Percentiles rank a stretch among this genome's conserved stretches.
These are phyloP conservation scores for Panzeria rudis DNA, from an alignment of 2,888 invertebrate species.

Conservation along the genomic window DNA sequence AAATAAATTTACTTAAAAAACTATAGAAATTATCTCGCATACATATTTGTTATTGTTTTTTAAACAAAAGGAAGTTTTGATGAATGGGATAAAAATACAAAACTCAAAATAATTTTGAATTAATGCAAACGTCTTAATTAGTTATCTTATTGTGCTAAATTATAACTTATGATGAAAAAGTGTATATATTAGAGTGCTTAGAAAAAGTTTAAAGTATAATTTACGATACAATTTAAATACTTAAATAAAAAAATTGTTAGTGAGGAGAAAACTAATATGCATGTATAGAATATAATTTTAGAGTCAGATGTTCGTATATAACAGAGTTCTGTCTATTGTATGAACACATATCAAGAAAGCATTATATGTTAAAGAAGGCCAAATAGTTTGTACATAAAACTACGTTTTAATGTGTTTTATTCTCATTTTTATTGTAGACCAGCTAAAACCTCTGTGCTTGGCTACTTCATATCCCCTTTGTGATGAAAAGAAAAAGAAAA, in stretches of 20 bases:
- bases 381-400: no score
- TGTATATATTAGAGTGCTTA: not conserved
- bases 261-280: not conserved
- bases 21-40: not conserved
- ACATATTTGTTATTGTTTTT: conserved; percentile 6
- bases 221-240: not conserved
- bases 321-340: no score
- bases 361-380: no score
- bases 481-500: no score
- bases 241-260: not conserved
- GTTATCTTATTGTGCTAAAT: conserved; percentile 21
- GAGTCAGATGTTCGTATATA: no score
- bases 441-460: no score
- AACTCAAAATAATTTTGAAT: conserved; percentile 18
- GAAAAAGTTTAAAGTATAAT: conserved; percentile 10
- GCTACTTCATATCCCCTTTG: no score
- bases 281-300: not conserved
- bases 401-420: no score
- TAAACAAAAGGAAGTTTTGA: conserved; percentile 24
- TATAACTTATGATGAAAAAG: not conserved
- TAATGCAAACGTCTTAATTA: conserved; percentile 45
- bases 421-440: no score
- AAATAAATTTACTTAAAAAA: not conserved
- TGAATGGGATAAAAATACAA: conserved; percentile 4
- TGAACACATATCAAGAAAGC: no score